These are phyloP conservation scores for Venusia cambrica DNA, from an alignment of 2,888 invertebrate genomes.

Conservation along the genomic window DNA sequence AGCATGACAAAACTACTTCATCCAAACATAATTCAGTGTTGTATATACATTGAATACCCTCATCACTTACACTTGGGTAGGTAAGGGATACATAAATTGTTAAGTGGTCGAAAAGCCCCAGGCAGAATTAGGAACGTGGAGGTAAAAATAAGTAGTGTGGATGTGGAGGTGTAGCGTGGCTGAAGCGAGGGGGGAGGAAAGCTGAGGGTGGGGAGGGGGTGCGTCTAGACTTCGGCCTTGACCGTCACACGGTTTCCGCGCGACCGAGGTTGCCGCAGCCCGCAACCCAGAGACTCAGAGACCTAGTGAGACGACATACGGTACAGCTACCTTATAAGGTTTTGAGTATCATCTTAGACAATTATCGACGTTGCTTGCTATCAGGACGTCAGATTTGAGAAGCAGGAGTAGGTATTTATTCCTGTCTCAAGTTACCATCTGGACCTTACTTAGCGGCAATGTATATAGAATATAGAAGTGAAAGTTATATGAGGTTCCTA, in stretches of 20 bases:
- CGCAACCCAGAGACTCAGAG: slow-evolving; percentile 71
- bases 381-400: too few species aligned
- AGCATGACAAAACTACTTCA: too few species aligned
- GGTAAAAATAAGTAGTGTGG: slow-evolving; percentile 59
- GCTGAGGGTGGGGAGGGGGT: slow-evolving; percentile 42
- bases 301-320: slow-evolving; percentile 51
- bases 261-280: slow-evolving; percentile 66
- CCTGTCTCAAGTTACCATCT: too few species aligned
- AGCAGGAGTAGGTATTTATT: too few species aligned
- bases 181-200: slow-evolving; percentile 35
- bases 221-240: slow-evolving; percentile 77
- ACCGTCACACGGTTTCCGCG: slow-evolving; percentile 75
- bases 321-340: slow-evolving; percentile 22
- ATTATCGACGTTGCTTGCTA: too few species aligned
- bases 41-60: too few species aligned
- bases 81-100: slow-evolving; percentile 43
- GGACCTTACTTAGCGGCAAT: too few species aligned
- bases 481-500: too few species aligned
- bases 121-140: slow-evolving; percentile 52
- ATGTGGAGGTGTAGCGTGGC: slow-evolving; percentile 36
- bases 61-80: too few species aligned
- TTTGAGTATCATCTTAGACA: too few species aligned
- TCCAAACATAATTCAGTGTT: too few species aligned
- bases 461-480: too few species aligned
- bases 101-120: slow-evolving; percentile 43